Evolutionary conservation across 1,140 invertebrate genomes (phyloP), one percentile per base, ranked within the genome.

Genomic region (Pemphigus obesinymphae): DNA sequence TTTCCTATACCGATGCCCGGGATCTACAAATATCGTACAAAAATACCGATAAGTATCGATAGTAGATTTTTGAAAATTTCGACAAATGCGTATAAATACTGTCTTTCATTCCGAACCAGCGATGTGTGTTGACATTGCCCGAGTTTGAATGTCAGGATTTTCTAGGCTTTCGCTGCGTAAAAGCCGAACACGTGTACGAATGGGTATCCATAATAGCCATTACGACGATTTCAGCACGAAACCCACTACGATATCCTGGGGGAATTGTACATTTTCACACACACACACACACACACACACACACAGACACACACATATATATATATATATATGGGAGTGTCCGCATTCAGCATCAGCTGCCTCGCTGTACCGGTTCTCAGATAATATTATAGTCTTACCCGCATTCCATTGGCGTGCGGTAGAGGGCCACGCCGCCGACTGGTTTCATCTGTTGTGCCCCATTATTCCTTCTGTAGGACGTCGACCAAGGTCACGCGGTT

Each of bases 311-410:
- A n/a, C n/a, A n/a, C n/a, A 26, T 61, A 20, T 31, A 61, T 20
- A 15, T 61, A 29, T 43, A 45, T 43, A 50, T 20, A 34, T 37
- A 53, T 55, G 58, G 73, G 73, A 78, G 53, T 80, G 76, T 61
- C 55, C 37, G 37, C 53, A n/a, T 17, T 40, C 76, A 61, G 76
- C 76, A 80, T 80, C 76, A 80, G 37, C 76, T 80, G 76, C 76
- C 75, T 78, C 37, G 53, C 76, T 58, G 75, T 61, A 80, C 76
- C 76, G 76, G 76, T 80, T 80, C 68, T 63, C 55, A 3, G 34
- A 15, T 31, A 63, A 17, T 31, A 26, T 61, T 37, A 17, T 31
- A 50, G 45, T 58, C 50, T 78, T 63, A 55, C 55, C 53, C 76
- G 31, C 76, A 80, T 80, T 80, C 76, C 76, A 23, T 34, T 7